Base-by-base conservation (phyloP, 1,140 invertebrate genomes). In the Dolichoris vasculosae region DNA sequence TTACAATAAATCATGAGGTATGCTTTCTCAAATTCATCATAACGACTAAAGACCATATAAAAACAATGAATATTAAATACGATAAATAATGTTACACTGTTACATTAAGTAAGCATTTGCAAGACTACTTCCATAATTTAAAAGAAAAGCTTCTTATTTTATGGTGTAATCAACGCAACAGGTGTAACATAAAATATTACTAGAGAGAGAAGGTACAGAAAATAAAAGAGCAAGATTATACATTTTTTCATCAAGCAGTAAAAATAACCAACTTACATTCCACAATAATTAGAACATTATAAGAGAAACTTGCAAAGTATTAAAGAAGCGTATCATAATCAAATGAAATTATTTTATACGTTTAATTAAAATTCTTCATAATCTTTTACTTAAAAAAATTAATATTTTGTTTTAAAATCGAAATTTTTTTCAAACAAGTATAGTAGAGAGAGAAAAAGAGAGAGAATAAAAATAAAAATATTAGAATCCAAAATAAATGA, bases 281-380 rank as follows among this genome's bases (percentile, higher is more conserved):
- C 76, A 23, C 30, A 78, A 78, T 59, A 78, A 78, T 67, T 46
- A 38, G 55, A 38, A 40, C 43, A 64, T 7, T 35, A 40, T 26
- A 43, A 2, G 55, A 11, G 55, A 0, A 63, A n/a, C 13, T 30
- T 9, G 59, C 40, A 13, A 26, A 79, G 38, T 20, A 38, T 77
- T 51, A 20, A n/a, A 77, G 35, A 32, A 0, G 23, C 77, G 48
- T 75, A 0, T 48, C 51, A 59, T 75, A 83, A 75, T 73, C 71
- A 75, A 83, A 55, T 55, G 81, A 73, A 69, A 83, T 83, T 75
- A 35, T 69, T 59, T 75, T 75, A 76, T 51, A 43, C 71, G 51
- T 83, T 83, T 83, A 83, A 83, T 83, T 83, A 83, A 83, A 83
- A 83, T 26, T 51, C 64, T 35, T n/a, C n/a, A n/a, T n/a, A n/a